Percentiles rank a stretch among this genome's conserved stretches.
These are phyloP conservation scores for Drosophila mettleri DNA, from an alignment of 2,888 invertebrate species.

Conservation along the genomic window DNA sequence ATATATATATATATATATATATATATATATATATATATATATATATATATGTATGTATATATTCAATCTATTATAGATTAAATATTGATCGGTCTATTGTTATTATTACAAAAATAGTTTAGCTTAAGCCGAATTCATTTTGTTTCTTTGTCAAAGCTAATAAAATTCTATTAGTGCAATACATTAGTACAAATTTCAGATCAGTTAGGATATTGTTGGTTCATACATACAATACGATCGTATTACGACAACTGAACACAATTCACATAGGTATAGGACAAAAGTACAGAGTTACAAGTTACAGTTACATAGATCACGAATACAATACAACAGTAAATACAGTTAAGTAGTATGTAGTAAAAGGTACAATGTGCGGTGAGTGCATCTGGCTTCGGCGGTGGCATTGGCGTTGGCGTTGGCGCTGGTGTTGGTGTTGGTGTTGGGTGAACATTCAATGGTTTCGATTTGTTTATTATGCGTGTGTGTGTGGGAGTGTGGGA, in stretches of 20 bases:
- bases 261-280: conserved; percentile 39
- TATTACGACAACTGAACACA: conserved; percentile 44
- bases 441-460: conserved; percentile 34
- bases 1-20: conserved; percentile 1
- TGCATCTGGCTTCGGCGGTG: conserved; percentile 64
- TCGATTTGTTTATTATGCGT: conserved; percentile 9
- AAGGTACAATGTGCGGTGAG: conserved; percentile 81
- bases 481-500: conserved; percentile 5
- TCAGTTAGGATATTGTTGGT: conserved; percentile 12
- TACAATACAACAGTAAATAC: conserved; percentile 71
- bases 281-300: conserved; percentile 45
- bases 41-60: not conserved
- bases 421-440: conserved; percentile 1
- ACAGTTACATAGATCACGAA: conserved; percentile 61
- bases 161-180: not conserved
- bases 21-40: not conserved
- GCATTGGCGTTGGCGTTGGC: conserved; percentile 13
- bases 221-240: conserved; percentile 20
- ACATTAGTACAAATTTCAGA: conserved; percentile 3
- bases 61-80: not conserved
- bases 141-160: conserved; percentile 3
- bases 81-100: conserved; percentile 14
- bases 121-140: conserved; percentile 2
- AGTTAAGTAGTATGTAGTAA: conserved; percentile 60
- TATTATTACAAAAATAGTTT: conserved; percentile 23